phyloP scores from a whole-genome alignment of 2,113 vertebrate species.

The Tetrax tetrax region DNA sequence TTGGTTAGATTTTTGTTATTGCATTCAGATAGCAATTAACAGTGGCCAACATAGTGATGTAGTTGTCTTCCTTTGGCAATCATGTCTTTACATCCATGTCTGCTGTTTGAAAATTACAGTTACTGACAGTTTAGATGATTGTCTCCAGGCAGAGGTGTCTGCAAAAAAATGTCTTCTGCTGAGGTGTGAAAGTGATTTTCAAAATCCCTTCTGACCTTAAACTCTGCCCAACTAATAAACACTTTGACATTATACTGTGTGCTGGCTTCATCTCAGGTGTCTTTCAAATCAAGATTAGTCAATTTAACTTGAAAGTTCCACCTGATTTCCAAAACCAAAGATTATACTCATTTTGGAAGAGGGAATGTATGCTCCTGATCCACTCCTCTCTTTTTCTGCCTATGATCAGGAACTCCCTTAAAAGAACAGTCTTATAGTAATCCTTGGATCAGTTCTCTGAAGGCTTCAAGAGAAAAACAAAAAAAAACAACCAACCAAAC shows the following conservation, averaged over 20 bases:
- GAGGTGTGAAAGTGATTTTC: not conserved
- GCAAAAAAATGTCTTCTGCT: not conserved
- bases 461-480: not conserved
- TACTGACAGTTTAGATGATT: not conserved
- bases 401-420: not conserved
- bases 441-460: not conserved
- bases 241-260: not conserved
- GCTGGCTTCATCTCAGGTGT: not conserved
- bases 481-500: too few species aligned
- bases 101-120: not conserved
- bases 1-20: not conserved
- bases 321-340: not conserved
- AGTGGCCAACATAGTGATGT: too few species aligned
- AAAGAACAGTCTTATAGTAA: not conserved
- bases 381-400: accelerated
- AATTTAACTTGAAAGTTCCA: not conserved
- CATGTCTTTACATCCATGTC: not conserved
- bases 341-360: not conserved
- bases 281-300: not conserved
- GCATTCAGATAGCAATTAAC: not conserved
- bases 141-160: not conserved
- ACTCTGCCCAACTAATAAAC: not conserved
- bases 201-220: not conserved
- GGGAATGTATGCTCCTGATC: not conserved
- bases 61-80: not conserved